Evolutionary conservation across 2,888 invertebrate genomes (phyloP), one percentile per base, ranked within the genome.

Genomic region (Pycnomerus fuliginosus): DNA sequence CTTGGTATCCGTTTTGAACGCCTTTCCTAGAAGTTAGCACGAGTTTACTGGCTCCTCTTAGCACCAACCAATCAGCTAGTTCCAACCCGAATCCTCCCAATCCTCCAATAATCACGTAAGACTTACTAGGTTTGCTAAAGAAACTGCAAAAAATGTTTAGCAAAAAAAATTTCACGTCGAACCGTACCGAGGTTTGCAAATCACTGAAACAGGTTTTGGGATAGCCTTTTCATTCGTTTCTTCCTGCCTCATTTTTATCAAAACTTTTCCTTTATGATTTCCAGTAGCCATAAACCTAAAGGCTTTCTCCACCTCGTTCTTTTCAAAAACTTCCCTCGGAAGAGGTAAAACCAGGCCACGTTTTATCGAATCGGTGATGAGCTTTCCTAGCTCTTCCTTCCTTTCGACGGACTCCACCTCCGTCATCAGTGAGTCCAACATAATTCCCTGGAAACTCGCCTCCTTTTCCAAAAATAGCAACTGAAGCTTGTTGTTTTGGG

Each of bases 41-140:
- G 2, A 84, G 41, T 27, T 77, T 74, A 44, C 59, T 73, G 3
- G 80, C 82, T 3, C 83, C 83, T 20, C 82, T 73, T 3, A 77
- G 68, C 24, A 82, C 69, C 43, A 84, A 58, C 80, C 80, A 81
- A 13, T 28, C 28, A 2, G 14, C 28, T 2, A 28, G 28, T 28
- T 28, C 28, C 13, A 28, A 13, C 2, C 83, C 84, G 57, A 84
- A 80, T 2, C 83, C 83, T 31, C 84, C 84, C 7, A 84, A 71
- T 39, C 83, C 82, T 14, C 74, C 74, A 8, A 76, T 65, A 15
- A 73, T 60, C 1, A 73, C 32, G 68, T 77, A 69, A 36, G 58
- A 64, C 3, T 58, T 51, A 8, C 62, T 31, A 3, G 25, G n/a
- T 0, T 38, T 8, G 13, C 43, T n/a, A n/a, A n/a, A n/a, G n/a